Evolutionary conservation across 2,888 invertebrate species (phyloP), one percentile per base, ranked within the genome.

Genomic region (Agrotis ipsilon): DNA sequence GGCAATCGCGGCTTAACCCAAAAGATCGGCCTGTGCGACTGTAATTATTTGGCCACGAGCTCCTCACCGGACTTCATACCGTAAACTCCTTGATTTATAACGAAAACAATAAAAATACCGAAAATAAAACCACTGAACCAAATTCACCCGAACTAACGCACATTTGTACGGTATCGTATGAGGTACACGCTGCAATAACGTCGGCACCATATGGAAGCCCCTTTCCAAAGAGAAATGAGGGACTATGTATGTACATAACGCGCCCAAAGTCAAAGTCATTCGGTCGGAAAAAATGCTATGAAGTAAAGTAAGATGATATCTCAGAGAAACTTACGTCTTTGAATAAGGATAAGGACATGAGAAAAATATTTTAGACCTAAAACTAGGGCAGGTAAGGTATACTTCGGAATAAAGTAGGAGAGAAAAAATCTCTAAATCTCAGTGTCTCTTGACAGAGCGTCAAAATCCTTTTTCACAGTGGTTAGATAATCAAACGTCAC

Each of bases 401-500:
- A 78, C 72, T 68, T 48, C 72, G 9, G 16, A 71, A 55, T 51
- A 71, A 45, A n/a, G n/a, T 21, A 13, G n/a, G 13, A 21, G 14
- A 48, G 48, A 24, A 60, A 77, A 75, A 48, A 66, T 58, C 60
- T 70, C 43, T 63, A 75, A 80, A 84, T 84, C 78, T 84, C 70
- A 73, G 65, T 64, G 49, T 32, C 32, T 64, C 81, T 68, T 75
- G 74, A 86, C 66, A 72, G 70, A 78, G 68, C 83, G 65, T 80
- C 76, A 75, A 84, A 82, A 76, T 78, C 73, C 70, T 74, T 82
- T 84, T 75, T 63, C 78, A 61, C 72, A 61, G 72, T 49, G 84
- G 84, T 82, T 73, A 69, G 83, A 75, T 84, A 82, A 82, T 82
- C 85, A 80, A 80, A 83, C 72, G 78, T 75, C 78, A 13, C 72